Conservation (phyloP, 2,888 invertebrate species). For the Agonopterix heracliana region DNA sequence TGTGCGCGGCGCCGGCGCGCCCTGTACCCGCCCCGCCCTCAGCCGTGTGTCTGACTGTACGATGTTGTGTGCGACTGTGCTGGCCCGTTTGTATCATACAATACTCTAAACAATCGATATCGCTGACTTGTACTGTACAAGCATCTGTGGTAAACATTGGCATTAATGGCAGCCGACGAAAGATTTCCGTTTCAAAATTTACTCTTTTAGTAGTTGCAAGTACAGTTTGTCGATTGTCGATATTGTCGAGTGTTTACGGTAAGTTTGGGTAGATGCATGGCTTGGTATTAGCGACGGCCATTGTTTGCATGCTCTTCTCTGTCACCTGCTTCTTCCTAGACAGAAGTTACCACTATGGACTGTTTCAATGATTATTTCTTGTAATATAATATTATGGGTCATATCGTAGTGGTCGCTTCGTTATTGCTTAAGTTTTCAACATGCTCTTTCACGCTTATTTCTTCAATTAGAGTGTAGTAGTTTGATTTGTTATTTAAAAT, state of each 20-base stretch:
- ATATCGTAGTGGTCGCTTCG: conserved; percentile 35
- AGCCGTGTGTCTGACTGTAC: conserved; percentile 44
- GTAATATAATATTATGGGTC: neutral
- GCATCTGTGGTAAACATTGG: conserved; percentile 41
- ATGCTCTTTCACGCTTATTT: conserved; percentile 41
- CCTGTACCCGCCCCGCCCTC: conserved; percentile 17
- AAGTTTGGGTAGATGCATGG: conserved; percentile 57
- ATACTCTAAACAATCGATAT: conserved; percentile 65
- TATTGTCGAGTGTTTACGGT: conserved; percentile 61
- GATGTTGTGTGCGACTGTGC: conserved; percentile 67
- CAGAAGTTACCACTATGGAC: conserved; percentile 39
- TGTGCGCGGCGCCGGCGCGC: conserved; percentile 40
- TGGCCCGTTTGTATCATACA: conserved; percentile 44
- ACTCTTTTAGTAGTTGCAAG: conserved; percentile 50
- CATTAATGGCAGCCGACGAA: conserved; percentile 73
- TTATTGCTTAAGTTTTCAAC: conserved; percentile 6
- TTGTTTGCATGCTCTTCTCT: conserved; percentile 34
- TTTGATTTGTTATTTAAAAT: too few species aligned
- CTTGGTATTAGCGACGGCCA: conserved; percentile 36
- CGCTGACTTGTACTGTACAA: conserved; percentile 52
- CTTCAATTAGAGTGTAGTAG: conserved; percentile 18
- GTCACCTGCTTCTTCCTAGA: conserved; percentile 43
- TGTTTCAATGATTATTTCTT: neutral
- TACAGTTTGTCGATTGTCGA: conserved; percentile 73
- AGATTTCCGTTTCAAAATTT: conserved; percentile 66